Conservation (phyloP, 2,797 vertebrate species). For the Phyllotis vaccarum region DNA sequence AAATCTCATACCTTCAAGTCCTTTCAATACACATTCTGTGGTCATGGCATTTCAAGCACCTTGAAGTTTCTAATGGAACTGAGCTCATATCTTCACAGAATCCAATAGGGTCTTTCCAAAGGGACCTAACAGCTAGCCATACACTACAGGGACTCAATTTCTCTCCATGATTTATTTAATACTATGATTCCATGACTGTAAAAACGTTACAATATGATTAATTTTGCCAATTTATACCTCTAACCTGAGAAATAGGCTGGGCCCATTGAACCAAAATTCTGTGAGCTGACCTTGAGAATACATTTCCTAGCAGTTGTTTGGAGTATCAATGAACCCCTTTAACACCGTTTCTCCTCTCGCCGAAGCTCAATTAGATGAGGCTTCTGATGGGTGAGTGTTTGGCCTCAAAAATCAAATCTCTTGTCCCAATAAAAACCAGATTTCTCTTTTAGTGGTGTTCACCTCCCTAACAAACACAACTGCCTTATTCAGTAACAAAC, state of each 20-base stretch:
- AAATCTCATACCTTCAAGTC: not conserved
- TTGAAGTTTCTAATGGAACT: not conserved
- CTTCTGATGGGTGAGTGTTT: not conserved
- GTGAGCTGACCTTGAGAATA: not conserved
- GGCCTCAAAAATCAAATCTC: not conserved
- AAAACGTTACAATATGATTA: not conserved
- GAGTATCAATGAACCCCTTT: not conserved
- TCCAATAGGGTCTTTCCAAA: not conserved
- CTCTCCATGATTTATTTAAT: not conserved
- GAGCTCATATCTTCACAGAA: not conserved
- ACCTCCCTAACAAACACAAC: not conserved
- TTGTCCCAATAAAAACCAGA: not conserved
- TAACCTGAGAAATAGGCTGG: not conserved
- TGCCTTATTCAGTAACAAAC: not conserved
- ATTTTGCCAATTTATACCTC: not conserved
- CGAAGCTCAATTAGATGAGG: not conserved
- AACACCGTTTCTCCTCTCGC: not conserved
- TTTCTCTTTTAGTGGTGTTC: not conserved
- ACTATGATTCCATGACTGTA: not conserved
- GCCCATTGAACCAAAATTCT: not conserved
- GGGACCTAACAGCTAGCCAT: rapidly evolving
- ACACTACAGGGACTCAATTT: not conserved
- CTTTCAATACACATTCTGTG: not conserved
- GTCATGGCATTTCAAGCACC: not conserved
- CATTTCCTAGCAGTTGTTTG: not conserved